phyloP scores from a whole-genome alignment of 2,797 vertebrate species.

The Iguana delicatissima region DNA sequence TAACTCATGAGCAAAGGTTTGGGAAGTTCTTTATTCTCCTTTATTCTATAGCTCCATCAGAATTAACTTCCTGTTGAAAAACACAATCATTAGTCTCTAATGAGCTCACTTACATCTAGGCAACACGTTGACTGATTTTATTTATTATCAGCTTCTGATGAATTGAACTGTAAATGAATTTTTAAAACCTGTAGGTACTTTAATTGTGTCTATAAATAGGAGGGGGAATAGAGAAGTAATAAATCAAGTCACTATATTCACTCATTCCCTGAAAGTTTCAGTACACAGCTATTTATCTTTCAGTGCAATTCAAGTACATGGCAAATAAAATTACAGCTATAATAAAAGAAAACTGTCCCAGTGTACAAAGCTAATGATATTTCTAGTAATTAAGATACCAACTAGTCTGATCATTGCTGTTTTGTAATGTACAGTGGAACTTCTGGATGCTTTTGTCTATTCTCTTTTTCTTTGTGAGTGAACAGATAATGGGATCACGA shows the following conservation, averaged over 20 bases:
- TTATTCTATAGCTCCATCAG: not conserved
- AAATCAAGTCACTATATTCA: slow-evolving; percentile 40
- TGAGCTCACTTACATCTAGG: not conserved
- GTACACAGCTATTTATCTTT: slow-evolving; percentile 58
- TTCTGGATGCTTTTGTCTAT: slow-evolving; percentile 55
- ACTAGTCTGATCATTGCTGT: slow-evolving; percentile 56
- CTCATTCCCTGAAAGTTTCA: slow-evolving; percentile 51
- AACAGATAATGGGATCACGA: slow-evolving; percentile 70
- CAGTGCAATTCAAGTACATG: slow-evolving; percentile 54
- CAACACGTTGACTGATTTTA: not conserved
- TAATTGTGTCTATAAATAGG: slow-evolving; percentile 26
- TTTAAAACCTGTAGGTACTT: not conserved
- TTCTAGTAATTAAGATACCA: slow-evolving; percentile 71
- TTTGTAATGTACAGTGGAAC: slow-evolving; percentile 54
- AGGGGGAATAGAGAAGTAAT: slow-evolving; percentile 22
- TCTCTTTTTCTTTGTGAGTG: slow-evolving; percentile 64
- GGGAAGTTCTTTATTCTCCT: not conserved
- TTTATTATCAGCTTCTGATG: slow-evolving; percentile 14
- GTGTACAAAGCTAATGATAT: slow-evolving; percentile 66
- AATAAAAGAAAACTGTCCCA: slow-evolving; percentile 69
- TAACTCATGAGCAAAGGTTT: not conserved
- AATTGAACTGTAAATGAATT: not conserved
- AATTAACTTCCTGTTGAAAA: not conserved
- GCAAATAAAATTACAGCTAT: slow-evolving; percentile 68
- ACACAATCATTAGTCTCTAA: not conserved